Conservation (phyloP, 1,140 invertebrate species). For the Cardiocondyla obscurior region DNA sequence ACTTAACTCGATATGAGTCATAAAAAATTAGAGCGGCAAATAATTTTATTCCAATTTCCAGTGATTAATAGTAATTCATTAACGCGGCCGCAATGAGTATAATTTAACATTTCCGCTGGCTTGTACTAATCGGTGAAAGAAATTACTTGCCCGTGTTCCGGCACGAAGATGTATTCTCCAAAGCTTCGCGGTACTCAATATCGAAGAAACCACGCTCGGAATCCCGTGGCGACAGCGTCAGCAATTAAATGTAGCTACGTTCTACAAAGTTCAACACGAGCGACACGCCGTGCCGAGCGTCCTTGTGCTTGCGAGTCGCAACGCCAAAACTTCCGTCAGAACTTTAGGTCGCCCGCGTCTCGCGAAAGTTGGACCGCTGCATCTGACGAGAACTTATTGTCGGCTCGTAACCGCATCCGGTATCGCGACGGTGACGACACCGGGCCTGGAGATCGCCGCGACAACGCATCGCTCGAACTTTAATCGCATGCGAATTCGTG, state of each 20-base stretch:
- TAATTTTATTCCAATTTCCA: background rate
- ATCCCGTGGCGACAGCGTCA: constrained; percentile 42
- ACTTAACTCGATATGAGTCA: background rate
- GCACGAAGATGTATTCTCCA: background rate
- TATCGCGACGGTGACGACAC: constrained; percentile 42
- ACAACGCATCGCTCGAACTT: constrained; percentile 25
- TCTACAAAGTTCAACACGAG: constrained; percentile 41
- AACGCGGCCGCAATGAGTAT: background rate
- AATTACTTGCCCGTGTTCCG: background rate
- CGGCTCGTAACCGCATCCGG: constrained; percentile 54
- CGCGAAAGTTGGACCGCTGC: constrained; percentile 59
- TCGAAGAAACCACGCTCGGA: constrained; percentile 15
- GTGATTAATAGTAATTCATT: background rate
- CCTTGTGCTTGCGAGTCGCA: constrained; percentile 44
- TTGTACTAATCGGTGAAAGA: background rate
- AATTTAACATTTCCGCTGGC: background rate
- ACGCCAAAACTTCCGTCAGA: constrained; percentile 53
- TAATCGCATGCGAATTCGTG: constrained; percentile 22
- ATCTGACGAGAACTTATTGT: constrained; percentile 68
- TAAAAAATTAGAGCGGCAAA: background rate
- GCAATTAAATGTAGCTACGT: constrained; percentile 60
- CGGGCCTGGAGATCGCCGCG: constrained; percentile 27
- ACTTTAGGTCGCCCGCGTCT: constrained; percentile 38
- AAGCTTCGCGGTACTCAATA: constrained; percentile 24
- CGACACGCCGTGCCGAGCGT: constrained; percentile 25